phyloP scores from a whole-genome alignment of 2,888 invertebrate genomes.

The Sturmia bella region DNA sequence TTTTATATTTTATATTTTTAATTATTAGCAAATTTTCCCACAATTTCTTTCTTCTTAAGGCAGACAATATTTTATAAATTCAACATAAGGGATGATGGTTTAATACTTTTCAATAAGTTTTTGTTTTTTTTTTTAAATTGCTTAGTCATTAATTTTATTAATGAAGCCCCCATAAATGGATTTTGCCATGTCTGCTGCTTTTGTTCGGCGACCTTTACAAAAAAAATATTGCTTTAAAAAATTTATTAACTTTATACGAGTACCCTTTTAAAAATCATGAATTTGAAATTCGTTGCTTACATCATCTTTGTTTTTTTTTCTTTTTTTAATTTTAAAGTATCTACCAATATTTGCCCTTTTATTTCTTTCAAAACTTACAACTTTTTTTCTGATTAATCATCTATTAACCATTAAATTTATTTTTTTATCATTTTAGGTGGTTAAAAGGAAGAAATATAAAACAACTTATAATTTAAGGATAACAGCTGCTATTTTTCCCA shows the following conservation, averaged over 20 bases:
- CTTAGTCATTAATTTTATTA: constrained; percentile 35
- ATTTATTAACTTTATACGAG: constrained; percentile 45
- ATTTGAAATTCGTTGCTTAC: constrained; percentile 1
- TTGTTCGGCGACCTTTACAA: no score
- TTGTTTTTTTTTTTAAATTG: constrained; percentile 14
- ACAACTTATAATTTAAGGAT: constrained; percentile 8
- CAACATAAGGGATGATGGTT: constrained; percentile 1
- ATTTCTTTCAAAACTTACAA: constrained; percentile 19
- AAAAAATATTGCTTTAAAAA: neutral
- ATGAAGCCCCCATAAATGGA: constrained; percentile 33
- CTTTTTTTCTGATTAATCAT: constrained; percentile 61
- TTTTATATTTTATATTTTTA: no score
- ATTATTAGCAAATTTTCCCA: no score
- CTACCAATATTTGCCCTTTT: constrained; percentile 23
- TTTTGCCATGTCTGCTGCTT: neutral
- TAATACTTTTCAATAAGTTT: neutral
- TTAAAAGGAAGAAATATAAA: neutral
- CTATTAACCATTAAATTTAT: constrained; percentile 47
- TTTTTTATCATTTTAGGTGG: constrained; percentile 59
- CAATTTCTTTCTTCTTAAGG: no score
- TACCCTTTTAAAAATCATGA: constrained; percentile 67
- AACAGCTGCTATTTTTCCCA: constrained; percentile 59
- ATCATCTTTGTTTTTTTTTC: constrained; percentile 1
- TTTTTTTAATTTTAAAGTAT: constrained; percentile 19
- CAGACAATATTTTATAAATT: neutral